Conservation (phyloP, 2,888 invertebrate species). For the Sericinus montela region DNA sequence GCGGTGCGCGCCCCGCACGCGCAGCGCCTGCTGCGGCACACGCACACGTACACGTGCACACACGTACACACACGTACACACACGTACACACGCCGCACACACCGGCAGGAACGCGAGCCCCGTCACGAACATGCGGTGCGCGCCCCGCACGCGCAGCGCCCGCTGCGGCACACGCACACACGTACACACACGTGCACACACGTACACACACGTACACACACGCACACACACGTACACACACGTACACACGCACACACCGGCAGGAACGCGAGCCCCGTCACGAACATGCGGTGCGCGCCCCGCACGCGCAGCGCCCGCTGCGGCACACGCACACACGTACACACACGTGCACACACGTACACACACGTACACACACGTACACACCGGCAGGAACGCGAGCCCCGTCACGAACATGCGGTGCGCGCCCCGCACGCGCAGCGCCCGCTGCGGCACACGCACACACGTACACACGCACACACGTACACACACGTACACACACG, state of each 20-base stretch:
- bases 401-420: constrained; percentile 99
- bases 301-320: constrained; percentile 90
- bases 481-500: no score
- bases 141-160: constrained; percentile 88
- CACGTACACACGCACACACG: no score
- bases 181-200: no score
- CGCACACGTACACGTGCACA: no score
- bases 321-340: not conserved
- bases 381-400: constrained; percentile 92
- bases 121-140: constrained; percentile 99
- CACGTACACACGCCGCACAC: no score
- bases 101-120: no score
- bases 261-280: constrained; percentile 96
- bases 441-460: constrained; percentile 74
- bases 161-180: constrained; percentile 69
- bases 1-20: constrained; percentile 92
- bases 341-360: no score
- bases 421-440: constrained; percentile 89
- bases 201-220: no score
- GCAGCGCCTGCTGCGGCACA: no score
- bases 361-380: no score
- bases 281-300: constrained; percentile 96
- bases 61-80: no score
- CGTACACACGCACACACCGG: constrained; percentile 83
- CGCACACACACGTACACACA: no score